Base-by-base conservation (phyloP, 2,113 vertebrate genomes). In the Turnix velox region DNA sequence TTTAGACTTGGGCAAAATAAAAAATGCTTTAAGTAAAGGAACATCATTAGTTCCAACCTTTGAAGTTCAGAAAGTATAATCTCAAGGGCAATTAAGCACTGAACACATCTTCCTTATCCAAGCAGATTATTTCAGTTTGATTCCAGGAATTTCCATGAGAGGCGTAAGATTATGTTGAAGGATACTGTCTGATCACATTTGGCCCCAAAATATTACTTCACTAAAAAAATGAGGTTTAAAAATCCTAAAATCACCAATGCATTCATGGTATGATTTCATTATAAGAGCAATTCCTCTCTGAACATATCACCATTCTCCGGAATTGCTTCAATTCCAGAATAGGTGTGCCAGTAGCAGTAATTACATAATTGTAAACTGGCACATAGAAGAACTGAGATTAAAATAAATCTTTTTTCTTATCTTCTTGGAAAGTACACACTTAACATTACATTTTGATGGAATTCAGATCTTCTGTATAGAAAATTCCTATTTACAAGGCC, bases 1-100 rank as follows among this genome's bases (percentile, higher is more conserved):
- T 93, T 81, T 20, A 67, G 63, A 82, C 48, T 45, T 59, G 54
- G 14, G 17, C 59, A 48, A 92, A 82, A 82, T 46, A 87, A 94
- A 72, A 25, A 76, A 87, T 83, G 55, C n/a, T 94, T 71, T 91
- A 92, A 89, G 65, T 85, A 86, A 91, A 63, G 77, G 33, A 89
- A 75, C 23, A 79, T 81, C 78, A 82, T 95, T 93, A 95, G 31
- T 35, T 95, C 75, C 95, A 88, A 91, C 48, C 45, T 95, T 95
- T 93, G 87, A 95, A 94, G 83, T 88, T 93, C 43, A 90, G 75
- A 88, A 95, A 93, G 52, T 46, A 81, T 91, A 75, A 93, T 76
- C 87, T 69, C 93, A 80, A 90, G 59, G 51, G 65, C 86, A 95
- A 96, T 84, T 93, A 93, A 88, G 11, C 65, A 90, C 35, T 84